Percentiles rank a stretch among this genome's conserved stretches.
These are phyloP conservation scores for Morus bassanus DNA, from an alignment of 2,797 vertebrate genomes.

Conservation along the genomic window DNA sequence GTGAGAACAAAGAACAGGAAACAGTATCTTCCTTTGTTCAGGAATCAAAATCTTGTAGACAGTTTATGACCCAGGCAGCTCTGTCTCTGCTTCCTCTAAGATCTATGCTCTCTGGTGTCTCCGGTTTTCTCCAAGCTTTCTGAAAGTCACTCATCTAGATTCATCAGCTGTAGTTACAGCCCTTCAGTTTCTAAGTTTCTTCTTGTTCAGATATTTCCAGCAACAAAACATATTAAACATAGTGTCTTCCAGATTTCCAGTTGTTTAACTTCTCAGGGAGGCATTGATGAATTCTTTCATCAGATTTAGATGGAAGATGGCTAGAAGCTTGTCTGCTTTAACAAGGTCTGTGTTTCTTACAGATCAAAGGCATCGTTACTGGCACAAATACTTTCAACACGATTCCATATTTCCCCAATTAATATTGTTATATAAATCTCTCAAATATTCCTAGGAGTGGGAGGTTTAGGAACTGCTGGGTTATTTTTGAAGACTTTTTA, in stretches of 20 bases:
- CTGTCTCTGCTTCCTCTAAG: background rate
- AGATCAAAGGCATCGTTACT: background rate
- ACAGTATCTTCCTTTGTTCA: background rate
- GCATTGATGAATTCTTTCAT: background rate
- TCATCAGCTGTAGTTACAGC: background rate
- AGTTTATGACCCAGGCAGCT: background rate
- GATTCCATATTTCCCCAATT: background rate
- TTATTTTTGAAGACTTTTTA: conserved; percentile 1
- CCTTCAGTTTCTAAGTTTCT: background rate
- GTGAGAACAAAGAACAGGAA: background rate
- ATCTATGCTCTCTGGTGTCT: background rate
- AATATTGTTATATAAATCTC: background rate
- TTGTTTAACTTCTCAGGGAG: background rate
- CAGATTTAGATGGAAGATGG: background rate
- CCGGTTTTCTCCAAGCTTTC: background rate
- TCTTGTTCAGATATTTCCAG: background rate
- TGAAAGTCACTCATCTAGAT: background rate
- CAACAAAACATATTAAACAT: background rate
- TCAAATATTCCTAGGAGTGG: background rate
- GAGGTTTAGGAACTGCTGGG: background rate
- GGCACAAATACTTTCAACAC: background rate
- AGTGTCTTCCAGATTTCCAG: background rate
- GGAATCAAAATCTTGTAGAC: background rate
- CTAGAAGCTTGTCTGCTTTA: background rate
- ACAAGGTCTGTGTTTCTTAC: background rate